Conservation (phyloP, 2,113 vertebrate genomes). For the Larimichthys crocea region DNA sequence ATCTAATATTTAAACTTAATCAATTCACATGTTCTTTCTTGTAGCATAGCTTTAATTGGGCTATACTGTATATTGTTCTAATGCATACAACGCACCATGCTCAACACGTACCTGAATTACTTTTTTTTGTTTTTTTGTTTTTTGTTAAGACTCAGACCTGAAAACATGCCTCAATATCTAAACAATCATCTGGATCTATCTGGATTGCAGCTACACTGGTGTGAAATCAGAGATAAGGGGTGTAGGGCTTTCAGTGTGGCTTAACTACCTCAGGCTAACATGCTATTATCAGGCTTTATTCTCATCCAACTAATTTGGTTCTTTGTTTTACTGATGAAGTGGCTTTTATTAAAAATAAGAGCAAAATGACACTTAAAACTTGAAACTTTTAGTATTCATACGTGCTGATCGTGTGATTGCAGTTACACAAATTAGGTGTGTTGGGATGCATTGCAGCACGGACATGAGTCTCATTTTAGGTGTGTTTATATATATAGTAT, state of each 20-base stretch:
- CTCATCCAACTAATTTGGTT: neutral
- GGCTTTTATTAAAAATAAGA: neutral
- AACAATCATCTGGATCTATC: slow-evolving; percentile 43
- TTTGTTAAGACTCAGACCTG: slow-evolving; percentile 26
- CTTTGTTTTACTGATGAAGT: neutral
- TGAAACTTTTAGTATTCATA: no score
- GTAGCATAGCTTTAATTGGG: neutral
- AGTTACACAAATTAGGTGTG: neutral
- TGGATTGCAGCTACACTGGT: slow-evolving; percentile 34
- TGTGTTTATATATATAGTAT: neutral
- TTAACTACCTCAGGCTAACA: neutral
- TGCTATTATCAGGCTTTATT: neutral
- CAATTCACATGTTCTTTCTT: neutral
- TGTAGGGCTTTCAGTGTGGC: slow-evolving; percentile 9
- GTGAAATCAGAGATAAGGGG: slow-evolving; percentile 53
- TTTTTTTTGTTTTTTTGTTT: neutral
- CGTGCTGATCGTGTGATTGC: neutral
- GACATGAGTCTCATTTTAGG: neutral
- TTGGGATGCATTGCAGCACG: neutral
- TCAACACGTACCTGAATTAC: neutral
- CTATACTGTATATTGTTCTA: slow-evolving; percentile 3
- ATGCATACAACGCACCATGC: slow-evolving; percentile 7
- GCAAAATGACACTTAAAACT: neutral
- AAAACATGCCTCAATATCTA: slow-evolving; percentile 24
- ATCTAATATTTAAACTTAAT: slow-evolving; percentile 1